Base-by-base conservation (phyloP, 2,888 invertebrate genomes). In the Cryptocephalus moraei region DNA sequence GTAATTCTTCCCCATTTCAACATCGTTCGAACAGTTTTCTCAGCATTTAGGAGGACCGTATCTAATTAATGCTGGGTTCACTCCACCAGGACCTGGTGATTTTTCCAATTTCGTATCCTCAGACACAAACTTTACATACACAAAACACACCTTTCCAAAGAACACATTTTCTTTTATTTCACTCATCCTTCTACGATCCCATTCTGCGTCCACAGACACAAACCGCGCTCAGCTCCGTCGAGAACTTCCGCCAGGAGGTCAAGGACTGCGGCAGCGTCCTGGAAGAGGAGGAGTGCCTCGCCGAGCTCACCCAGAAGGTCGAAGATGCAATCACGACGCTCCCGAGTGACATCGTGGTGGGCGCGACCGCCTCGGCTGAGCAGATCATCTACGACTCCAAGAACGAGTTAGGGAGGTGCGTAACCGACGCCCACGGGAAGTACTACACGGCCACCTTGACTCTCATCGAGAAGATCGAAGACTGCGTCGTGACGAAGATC, bases 201-300 rank as follows among this genome's bases (percentile, higher is more conserved):
- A n/a, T n/a, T n/a, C n/a, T n/a, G n/a, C n/a, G n/a, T n/a, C n/a
- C 11, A 22, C 32, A 48, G 48, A 13, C 41, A 1, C 32, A 45
- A 22, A 48, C 44, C 36, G 42, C 44, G 11, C 45, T 49, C 8
- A 43, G 46, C 40, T 48, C 48, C 11, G 36, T 52, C 8, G 48
- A 47, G 12, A 50, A 46, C 41, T 42, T 52, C 22, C 41, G 41
- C 9, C 13, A 44, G 14, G 47, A 50, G 12, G 48, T 52, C 32
- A 43, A 50, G 33, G 38, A 48, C 11, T 52, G 52, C 41, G 49
- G 50, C 11, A 43, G 44, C 22, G 50, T 48, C 9, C 39, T 41
- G 1, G 43, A 45, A 9, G 39, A 41, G 1, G 45, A 41, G 9
- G 44, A 41, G 34, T 53, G 53, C 31, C 6, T 48, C 4, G 48